Base-by-base conservation (phyloP, 2,113 vertebrate species). In the Bucco capensis region DNA sequence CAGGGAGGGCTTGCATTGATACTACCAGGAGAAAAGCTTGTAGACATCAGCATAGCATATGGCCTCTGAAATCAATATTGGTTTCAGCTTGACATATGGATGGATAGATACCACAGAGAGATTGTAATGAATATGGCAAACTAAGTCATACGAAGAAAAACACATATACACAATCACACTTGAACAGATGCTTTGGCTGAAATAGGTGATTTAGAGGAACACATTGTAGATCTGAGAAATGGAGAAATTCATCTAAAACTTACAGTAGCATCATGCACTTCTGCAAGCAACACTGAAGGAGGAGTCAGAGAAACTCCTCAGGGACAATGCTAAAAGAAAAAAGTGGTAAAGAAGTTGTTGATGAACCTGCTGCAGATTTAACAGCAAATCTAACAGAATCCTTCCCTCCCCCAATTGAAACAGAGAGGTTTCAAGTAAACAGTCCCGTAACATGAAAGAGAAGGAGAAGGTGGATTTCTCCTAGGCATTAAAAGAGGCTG, bases 171-270 rank as follows among this genome's bases (percentile, higher is more conserved):
- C 70, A 95, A 61, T 94, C 96, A 83, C 94, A 97, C 92, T 88
- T 1, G 3, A 84, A 90, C 97, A 97, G 97, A 97, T 97, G 96
- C 96, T 93, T 97, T 97, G 95, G 95, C 94, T 96, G 89, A 84
- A 92, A 95, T 83, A 96, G 96, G 96, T 96, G 92, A 95, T 97
- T 96, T 94, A 91, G 89, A 96, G 94, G 89, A 97, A 94, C 56
- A 83, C 17, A 8, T 66, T 22, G 23, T 57, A 86, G 82, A 91
- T 62, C 86, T 90, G 94, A 96, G 85, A 97, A 92, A 88, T 21
- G 37, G 84, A 72, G 90, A 94, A 92, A 80, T 61, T 80, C 82
- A 90, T 95, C 79, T 93, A 61, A 96, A 82, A 73, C 80, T 92
- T 96, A 79, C 72, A 92, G 86, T 76, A 83, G 61, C 83, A 62